Percentiles rank a stretch among this genome's conserved stretches.
Conservation (phyloP, 2,113 vertebrate genomes). For the Leptobrachium leishanense region DNA sequence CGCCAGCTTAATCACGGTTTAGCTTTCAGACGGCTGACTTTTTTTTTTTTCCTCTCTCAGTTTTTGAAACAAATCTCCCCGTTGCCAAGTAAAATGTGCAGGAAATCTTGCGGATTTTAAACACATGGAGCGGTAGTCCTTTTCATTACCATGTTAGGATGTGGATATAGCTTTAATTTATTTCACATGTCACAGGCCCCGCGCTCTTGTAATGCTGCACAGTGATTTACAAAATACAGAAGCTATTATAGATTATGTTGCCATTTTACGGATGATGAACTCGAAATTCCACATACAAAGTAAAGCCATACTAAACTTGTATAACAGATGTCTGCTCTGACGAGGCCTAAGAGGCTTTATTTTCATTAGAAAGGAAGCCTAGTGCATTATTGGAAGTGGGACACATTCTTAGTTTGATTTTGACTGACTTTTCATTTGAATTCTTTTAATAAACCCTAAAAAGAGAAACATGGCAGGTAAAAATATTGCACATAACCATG, state of each 20-base stretch:
- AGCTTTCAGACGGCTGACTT: not conserved
- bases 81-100: slow-evolving; percentile 5
- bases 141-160: slow-evolving; percentile 11
- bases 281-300: not conserved
- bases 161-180: slow-evolving; percentile 1
- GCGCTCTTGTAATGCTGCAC: not conserved
- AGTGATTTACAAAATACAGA: slow-evolving; percentile 11
- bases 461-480: too few species aligned
- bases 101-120: not conserved
- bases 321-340: not conserved
- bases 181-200: not conserved
- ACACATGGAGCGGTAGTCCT: not conserved
- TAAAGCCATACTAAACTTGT: slow-evolving; percentile 7
- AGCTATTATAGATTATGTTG: slow-evolving; percentile 6
- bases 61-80: not conserved
- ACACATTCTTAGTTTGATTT: too few species aligned
- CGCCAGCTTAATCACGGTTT: not conserved
- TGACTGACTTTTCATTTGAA: too few species aligned
- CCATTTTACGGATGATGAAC: slow-evolving; percentile 6
- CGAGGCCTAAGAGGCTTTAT: not conserved
- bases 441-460: too few species aligned
- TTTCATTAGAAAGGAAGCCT: not conserved
- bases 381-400: not conserved
- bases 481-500: too few species aligned
- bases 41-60: not conserved